Percentiles rank a stretch among this genome's conserved stretches.
Conservation (phyloP, 2,888 invertebrate genomes). For the Blastobasis lacticolella region DNA sequence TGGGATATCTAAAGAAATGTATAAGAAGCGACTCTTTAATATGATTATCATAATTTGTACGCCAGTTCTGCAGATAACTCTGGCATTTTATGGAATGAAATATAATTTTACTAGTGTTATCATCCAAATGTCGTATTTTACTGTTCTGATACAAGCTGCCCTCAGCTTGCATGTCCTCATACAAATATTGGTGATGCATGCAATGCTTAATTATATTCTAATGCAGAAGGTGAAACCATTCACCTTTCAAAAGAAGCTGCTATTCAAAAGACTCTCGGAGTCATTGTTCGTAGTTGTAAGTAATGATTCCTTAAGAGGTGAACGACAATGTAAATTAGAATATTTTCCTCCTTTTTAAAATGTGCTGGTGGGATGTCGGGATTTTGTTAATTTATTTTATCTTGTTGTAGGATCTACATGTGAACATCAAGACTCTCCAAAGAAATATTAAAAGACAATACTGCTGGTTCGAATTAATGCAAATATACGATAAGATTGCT, state of each 20-base stretch:
- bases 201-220: constrained; percentile 31
- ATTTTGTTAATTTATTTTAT: not conserved
- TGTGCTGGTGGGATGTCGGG: no score
- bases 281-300: no score
- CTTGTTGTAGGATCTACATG: constrained; percentile 22
- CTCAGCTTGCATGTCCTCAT: constrained; percentile 28
- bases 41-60: constrained; percentile 17
- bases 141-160: constrained; percentile 35
- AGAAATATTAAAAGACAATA: constrained; percentile 17
- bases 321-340: no score
- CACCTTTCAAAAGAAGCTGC: constrained; percentile 16
- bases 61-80: constrained; percentile 19
- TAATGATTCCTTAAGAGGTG: no score
- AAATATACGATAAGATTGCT: constrained; percentile 47
- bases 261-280: constrained; percentile 14
- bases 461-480: constrained; percentile 52
- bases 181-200: constrained; percentile 29
- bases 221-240: constrained; percentile 21
- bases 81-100: constrained; percentile 21
- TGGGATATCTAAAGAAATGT: constrained; percentile 16
- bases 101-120: constrained; percentile 30
- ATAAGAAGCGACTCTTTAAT: constrained; percentile 21
- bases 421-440: constrained; percentile 19
- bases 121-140: constrained; percentile 25
- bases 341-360: no score